Evolutionary conservation across 2,888 invertebrate species (phyloP).

Genomic region (Iselma pallidipennis): DNA sequence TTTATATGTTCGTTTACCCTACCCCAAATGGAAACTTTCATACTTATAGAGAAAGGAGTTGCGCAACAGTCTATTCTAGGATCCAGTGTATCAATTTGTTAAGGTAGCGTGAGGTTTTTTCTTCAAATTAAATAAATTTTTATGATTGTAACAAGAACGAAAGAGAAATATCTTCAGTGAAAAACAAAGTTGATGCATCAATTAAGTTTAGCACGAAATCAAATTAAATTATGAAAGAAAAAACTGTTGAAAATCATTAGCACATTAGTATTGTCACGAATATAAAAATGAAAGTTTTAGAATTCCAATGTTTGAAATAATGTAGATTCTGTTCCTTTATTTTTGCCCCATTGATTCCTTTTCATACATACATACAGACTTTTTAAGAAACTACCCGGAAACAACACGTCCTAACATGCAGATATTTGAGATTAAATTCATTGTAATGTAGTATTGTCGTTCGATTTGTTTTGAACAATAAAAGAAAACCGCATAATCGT

Average conservation of each 20-base stretch:
- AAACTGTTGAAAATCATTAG: neutral
- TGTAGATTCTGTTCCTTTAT: neutral
- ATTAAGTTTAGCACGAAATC: neutral
- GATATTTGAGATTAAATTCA: constrained; percentile 34
- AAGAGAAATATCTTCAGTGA: neutral
- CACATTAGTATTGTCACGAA: neutral
- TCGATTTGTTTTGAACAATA: constrained; percentile 26
- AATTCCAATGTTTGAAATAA: too few relatives aligned
- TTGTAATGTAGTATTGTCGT: constrained; percentile 25
- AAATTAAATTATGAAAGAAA: neutral
- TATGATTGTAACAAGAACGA: neutral
- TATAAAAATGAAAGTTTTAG: neutral
- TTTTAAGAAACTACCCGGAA: neutral
- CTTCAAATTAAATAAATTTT: neutral
- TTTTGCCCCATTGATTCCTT: neutral
- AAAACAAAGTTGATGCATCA: neutral
- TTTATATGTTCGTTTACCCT: constrained; percentile 33
- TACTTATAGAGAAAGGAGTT: constrained; percentile 32
- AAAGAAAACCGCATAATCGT: constrained; percentile 23
- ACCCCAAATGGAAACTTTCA: constrained; percentile 27
- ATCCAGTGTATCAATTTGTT: neutral
- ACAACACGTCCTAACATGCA: constrained; percentile 29
- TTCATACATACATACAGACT: too few relatives aligned
- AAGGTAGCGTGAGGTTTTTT: neutral
- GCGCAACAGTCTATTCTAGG: constrained; percentile 16